Evolutionary conservation across 2,888 invertebrate genomes (phyloP), one percentile per base, ranked within the genome.

Genomic region (Tenthredo livida): DNA sequence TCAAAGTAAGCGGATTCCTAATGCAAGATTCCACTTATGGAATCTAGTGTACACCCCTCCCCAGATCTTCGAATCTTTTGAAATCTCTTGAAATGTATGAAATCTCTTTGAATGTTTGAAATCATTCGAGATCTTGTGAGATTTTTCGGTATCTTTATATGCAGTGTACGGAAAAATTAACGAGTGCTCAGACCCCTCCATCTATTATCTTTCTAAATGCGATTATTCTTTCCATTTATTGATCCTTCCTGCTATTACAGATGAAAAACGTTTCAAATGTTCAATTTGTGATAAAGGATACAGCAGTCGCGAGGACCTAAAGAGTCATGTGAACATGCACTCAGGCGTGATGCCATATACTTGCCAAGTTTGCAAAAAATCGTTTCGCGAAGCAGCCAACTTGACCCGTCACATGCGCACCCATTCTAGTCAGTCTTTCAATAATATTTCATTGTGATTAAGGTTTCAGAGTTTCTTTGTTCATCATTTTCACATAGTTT

Each of bases 321-420:
- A 94, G 70, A 92, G 94, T 47, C 96, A 96, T 89, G 90, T 94
- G 67, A 91, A 93, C 75, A 93, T 94, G 5, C 96, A 96, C 89
- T 91, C 93, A 5, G 93, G 94, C 86, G 93, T 94, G 5, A 94
- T 95, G 65, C 94, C 94, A 1, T 95, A 95, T 92, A 93, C 94
- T 88, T 97, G 97, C 91, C 93, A 94, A 88, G 94, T 95, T 85
- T 97, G 97, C 88, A 93, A 94, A 25, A 96, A 96, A 90, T 93
- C 95, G 29, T 97, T 97, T 93, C 95, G 95, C 87, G 95, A 96
- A 90, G 94, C 94, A 78, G 96, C 96, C 90, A 96, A 97, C 90
- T 94, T 97, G 90, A 94, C 95, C 75, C 93, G 97, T 0, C 97
- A 97, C 90, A 94, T 94, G 67, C 95, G 95, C 80, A 96, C 96